Evolutionary conservation across 2,113 vertebrate species (phyloP), one percentile per base, ranked within the genome.

Genomic region (Vidua chalybeata): DNA sequence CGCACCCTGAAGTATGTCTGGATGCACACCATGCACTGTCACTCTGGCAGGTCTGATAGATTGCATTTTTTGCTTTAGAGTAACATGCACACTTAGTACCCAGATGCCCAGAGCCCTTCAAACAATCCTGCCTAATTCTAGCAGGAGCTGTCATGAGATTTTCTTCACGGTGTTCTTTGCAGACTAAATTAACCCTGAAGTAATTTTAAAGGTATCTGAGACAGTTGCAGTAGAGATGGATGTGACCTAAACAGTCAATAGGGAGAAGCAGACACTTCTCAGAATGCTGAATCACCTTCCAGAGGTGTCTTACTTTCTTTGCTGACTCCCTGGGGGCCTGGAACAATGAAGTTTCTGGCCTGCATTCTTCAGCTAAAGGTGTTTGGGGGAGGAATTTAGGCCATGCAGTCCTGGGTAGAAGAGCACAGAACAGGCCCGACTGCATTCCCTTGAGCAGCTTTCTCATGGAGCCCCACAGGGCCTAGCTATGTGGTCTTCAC

Each of bases 341-440:
- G 24, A 86, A 58, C 72, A 74, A 77, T 52, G 68, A 92, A 81
- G 35, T n/a, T 96, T 91, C 63, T 93, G 79, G 35, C 79, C 93
- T 83, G 35, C 51, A 61, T 80, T 49, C 59, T 94, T 94, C 55
- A 62, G 71, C 76, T 86, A 41, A 86, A 95, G 54, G 72, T 83
- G 59, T 94, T 64, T 80, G 21, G 11, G 31, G 22, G 24, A 93
- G 86, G 88, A 97, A 94, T 94, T 94, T 33, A 74, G 86, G 59
- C 72, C 81, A 51, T 85, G 71, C 9, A 24, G 66, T 90, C 39
- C 52, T 23, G 78, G 76, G 59, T 51, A 84, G 55, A 92, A 83
- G 41, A 81, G 79, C 72, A 90, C 19, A 31, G 72, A 96, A 93
- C 94, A 90, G 91, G 88, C 45, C 55, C 77, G 92, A 92, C 94